These are phyloP conservation scores for Drosophila auraria DNA, from an alignment of 1,140 invertebrate genomes.

Conservation along the genomic window DNA sequence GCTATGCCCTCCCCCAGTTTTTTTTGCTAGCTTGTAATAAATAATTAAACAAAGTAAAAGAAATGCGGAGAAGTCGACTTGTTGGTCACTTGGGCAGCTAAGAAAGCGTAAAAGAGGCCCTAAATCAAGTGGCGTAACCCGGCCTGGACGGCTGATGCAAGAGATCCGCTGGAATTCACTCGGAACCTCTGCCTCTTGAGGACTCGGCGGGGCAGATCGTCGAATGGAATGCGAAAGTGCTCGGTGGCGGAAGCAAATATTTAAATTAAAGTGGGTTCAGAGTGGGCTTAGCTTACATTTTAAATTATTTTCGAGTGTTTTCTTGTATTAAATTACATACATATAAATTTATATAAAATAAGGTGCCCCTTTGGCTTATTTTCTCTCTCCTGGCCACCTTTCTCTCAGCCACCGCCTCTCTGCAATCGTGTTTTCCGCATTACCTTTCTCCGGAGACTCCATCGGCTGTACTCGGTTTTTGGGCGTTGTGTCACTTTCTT, in stretches of 20 bases:
- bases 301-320: background rate
- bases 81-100: constrained; percentile 52
- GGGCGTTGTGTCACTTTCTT: constrained; percentile 69
- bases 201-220: constrained; percentile 23
- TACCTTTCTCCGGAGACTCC: constrained; percentile 28
- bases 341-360: background rate
- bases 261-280: background rate
- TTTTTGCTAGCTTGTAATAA: constrained; percentile 44
- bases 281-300: no score
- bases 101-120: constrained; percentile 66
- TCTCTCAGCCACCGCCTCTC: background rate
- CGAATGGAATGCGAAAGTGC: constrained; percentile 15
- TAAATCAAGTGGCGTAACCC: constrained; percentile 43
- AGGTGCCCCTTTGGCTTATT: no score
- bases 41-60: constrained; percentile 31
- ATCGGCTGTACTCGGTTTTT: constrained; percentile 23
- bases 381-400: no score
- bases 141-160: constrained; percentile 49
- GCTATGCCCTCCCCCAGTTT: constrained; percentile 3
- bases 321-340: background rate
- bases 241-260: constrained; percentile 16
- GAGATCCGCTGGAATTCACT: constrained; percentile 11
- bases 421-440: constrained; percentile 2
- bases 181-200: background rate
- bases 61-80: constrained; percentile 14